These are phyloP conservation scores for Brachynemurus nebulosus DNA, from an alignment of 2,888 invertebrate genomes.

Conservation along the genomic window DNA sequence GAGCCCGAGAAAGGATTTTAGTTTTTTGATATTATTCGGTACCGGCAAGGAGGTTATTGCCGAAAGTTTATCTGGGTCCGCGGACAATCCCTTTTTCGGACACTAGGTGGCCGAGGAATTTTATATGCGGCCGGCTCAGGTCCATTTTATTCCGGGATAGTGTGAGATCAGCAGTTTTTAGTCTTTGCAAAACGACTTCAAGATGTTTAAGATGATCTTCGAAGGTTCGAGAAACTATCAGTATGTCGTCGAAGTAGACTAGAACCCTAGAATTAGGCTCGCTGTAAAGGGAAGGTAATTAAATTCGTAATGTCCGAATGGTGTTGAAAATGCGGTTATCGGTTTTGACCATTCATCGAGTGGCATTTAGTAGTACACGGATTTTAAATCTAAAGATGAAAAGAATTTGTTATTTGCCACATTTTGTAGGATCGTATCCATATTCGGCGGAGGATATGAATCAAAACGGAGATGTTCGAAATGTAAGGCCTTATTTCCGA, in stretches of 20 bases:
- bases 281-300: neutral
- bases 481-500: too few relatives aligned
- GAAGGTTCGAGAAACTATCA: neutral
- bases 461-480: neutral
- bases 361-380: neutral
- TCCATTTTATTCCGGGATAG: neutral
- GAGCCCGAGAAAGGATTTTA: neutral
- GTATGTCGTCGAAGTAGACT: neutral
- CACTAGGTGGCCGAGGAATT: neutral
- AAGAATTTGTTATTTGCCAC: neutral
- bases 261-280: too few relatives aligned
- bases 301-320: neutral
- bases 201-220: neutral
- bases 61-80: neutral
- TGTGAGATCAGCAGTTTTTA: neutral
- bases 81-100: neutral
- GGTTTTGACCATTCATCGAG: neutral
- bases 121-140: neutral
- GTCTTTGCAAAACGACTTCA: neutral
- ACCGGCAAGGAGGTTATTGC: neutral
- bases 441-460: neutral
- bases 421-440: neutral
- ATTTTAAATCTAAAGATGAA: neutral
- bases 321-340: neutral
- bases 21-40: neutral